phyloP scores from a whole-genome alignment of 2,113 vertebrate genomes.

The Cygnus atratus region DNA sequence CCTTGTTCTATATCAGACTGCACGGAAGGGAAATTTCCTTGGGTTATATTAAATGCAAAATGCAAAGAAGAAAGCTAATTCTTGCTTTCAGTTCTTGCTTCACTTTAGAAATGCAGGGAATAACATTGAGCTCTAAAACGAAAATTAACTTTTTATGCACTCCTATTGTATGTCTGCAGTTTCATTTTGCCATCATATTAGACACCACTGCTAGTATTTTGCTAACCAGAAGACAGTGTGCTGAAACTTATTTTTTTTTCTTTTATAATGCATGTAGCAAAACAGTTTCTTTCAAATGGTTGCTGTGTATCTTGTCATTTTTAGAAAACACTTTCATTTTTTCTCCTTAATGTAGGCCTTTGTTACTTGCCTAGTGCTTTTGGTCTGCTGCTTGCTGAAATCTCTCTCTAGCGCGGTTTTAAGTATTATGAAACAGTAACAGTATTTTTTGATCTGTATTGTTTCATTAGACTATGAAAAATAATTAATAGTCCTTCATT shows the following conservation, averaged over 20 bases:
- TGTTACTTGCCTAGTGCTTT: background rate
- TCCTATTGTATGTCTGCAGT: fast-evolving
- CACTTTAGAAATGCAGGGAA: background rate
- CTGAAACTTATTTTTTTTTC: background rate
- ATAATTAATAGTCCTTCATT: constrained; percentile 7
- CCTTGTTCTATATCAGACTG: background rate
- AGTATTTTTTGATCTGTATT: constrained; percentile 1
- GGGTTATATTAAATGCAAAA: background rate
- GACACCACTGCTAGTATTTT: background rate
- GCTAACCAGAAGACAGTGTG: background rate
- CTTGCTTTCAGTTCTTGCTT: background rate
- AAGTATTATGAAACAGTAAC: background rate
- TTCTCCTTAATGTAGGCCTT: background rate
- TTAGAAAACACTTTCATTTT: background rate
- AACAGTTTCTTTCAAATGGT: background rate
- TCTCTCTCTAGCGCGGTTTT: background rate
- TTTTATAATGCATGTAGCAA: background rate
- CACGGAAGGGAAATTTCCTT: background rate
- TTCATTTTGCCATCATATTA: background rate
- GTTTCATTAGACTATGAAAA: background rate
- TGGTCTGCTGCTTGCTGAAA: background rate
- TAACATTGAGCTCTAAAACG: background rate
- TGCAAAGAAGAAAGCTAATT: background rate
- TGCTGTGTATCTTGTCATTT: background rate
- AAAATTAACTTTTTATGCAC: background rate